Evolutionary conservation across 2,888 invertebrate genomes (phyloP), one percentile per base, ranked within the genome.

Genomic region (Palloptera scutellata): DNA sequence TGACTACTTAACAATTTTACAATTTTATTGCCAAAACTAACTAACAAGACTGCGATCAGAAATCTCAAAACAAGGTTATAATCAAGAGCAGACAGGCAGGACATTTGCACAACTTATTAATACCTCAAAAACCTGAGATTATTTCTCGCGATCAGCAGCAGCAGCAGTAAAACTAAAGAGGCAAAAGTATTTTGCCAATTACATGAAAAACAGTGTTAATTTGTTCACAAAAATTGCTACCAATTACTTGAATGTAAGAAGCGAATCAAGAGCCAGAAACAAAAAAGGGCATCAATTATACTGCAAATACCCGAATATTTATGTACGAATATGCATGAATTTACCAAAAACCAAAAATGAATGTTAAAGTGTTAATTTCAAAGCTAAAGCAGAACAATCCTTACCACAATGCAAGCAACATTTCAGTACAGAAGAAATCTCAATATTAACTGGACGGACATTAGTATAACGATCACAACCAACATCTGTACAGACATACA

Each of bases 161-260:
- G 12, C 15, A 54, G 54, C 54, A 54, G 17, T 19, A 54, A 11
- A 17, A 12, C 41, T 41, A 41, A 40, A 59, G 12, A n/a, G 20
- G 17, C 11, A 53, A 15, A 41, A 9, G 48, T 58, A 52, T 62
- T 55, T 55, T 48, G 62, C 62, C 67, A 58, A 62, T 67, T 67
- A 67, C 58, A 45, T 11, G 17, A 59, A 52, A 58, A 45, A 62
- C 66, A 20, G 67, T 62, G 67, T 59, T 67, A 67, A 67, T 67
- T 67, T 67, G 62, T 42, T 52, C 43, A n/a, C 15, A 52, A 41
- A 61, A 66, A 43, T 40, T 13, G 52, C 51, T 58, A 52, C 42
- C 58, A 62, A 67, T 67, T 67, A 62, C 58, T 13, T 12, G 40
- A 30, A 30, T 30, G 30, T 6, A 30, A 30, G 30, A 2, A 30